These are phyloP conservation scores for Platypus cylindrus DNA, from an alignment of 2,888 invertebrate species.

Conservation along the genomic window DNA sequence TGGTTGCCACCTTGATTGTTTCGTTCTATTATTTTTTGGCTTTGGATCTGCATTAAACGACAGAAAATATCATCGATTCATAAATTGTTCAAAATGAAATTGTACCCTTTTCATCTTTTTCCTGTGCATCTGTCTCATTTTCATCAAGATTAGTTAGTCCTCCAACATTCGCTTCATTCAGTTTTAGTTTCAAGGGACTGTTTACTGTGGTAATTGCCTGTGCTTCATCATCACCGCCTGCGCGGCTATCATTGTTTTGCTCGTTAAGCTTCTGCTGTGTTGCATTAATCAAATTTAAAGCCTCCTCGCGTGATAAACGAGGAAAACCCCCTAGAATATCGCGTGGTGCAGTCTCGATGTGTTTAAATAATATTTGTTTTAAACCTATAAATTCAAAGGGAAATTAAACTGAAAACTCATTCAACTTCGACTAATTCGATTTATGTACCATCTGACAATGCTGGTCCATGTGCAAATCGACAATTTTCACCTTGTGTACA, in stretches of 20 bases:
- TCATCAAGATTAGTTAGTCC: no score
- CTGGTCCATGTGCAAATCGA: conserved; percentile 85
- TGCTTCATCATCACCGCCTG: not conserved
- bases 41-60: no score
- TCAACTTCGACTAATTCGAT: not conserved
- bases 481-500: conserved; percentile 69
- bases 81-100: no score
- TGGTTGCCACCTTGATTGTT: conserved; percentile 34
- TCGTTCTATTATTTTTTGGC: conserved; percentile 13
- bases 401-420: not conserved
- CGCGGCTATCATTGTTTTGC: conserved; percentile 31
- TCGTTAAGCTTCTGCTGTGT: conserved; percentile 39
- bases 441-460: conserved; percentile 58
- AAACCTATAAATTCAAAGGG: conserved; percentile 22
- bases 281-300: conserved; percentile 40
- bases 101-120: no score
- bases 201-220: not conserved
- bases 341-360: conserved; percentile 82
- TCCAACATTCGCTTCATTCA: no score
- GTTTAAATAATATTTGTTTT: conserved; percentile 43
- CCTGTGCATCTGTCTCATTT: no score
- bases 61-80: no score
- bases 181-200: no score
- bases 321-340: conserved; percentile 87
- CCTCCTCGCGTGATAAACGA: conserved; percentile 65